These are phyloP conservation scores for Lepidostoma basale DNA, from an alignment of 1,140 invertebrate genomes.

Conservation along the genomic window DNA sequence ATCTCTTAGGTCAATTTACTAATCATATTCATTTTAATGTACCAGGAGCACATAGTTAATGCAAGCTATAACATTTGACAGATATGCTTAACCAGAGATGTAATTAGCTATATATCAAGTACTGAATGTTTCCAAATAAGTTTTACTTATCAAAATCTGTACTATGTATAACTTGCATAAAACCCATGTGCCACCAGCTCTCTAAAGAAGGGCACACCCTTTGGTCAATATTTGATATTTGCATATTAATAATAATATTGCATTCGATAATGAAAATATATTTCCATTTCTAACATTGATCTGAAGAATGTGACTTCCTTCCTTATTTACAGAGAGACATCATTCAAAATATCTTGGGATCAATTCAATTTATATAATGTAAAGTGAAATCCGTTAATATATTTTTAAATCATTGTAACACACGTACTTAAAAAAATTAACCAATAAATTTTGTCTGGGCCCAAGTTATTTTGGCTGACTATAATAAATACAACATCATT, in stretches of 20 bases:
- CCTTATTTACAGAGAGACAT: slow-evolving; percentile 10
- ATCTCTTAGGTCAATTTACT: neutral
- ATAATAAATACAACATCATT: neutral
- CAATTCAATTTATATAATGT: too few species aligned
- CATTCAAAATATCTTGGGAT: neutral
- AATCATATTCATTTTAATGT: neutral
- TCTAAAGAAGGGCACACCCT: slow-evolving; percentile 28
- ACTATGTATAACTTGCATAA: neutral
- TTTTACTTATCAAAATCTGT: neutral
- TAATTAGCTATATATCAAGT: too few species aligned
- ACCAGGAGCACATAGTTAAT: neutral
- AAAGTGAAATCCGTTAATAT: too few species aligned
- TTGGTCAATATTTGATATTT: slow-evolving; percentile 7
- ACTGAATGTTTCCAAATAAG: too few species aligned
- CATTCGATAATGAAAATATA: too few species aligned
- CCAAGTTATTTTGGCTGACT: too few species aligned
- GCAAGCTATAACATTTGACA: neutral
- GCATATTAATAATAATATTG: neutral
- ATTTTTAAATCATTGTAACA: too few species aligned
- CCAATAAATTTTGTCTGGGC: too few species aligned
- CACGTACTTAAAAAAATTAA: too few species aligned
- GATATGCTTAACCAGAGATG: neutral
- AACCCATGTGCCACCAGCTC: neutral
- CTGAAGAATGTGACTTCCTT: slow-evolving; percentile 38
- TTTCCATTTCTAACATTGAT: neutral